Percentiles rank a stretch among this genome's conserved stretches.
These are phyloP conservation scores for Leptosomus discolor DNA, from an alignment of 2,113 vertebrate species.

Conservation along the genomic window DNA sequence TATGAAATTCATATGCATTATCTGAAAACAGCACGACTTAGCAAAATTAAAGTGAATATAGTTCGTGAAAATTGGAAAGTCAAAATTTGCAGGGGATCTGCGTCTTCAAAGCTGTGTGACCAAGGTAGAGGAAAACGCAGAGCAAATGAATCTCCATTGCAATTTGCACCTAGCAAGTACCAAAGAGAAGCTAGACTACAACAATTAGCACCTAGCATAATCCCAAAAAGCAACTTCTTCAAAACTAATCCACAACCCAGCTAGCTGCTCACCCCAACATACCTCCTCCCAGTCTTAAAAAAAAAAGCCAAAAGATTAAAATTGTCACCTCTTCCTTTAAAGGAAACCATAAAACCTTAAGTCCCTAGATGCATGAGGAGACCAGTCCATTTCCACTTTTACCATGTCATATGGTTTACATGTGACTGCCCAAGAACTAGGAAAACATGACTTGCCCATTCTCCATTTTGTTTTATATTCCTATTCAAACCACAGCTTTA, in stretches of 20 bases:
- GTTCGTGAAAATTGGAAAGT: background rate
- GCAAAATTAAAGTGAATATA: background rate
- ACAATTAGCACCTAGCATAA: slow-evolving; percentile 38
- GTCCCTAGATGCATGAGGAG: background rate
- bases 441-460: background rate
- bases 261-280: background rate
- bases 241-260: background rate
- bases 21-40: background rate
- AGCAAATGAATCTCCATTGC: background rate
- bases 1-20: background rate
- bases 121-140: background rate
- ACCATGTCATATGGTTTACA: background rate
- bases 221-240: background rate
- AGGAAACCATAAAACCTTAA: background rate
- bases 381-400: background rate
- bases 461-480: background rate
- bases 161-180: slow-evolving; percentile 29
- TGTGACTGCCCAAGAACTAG: background rate
- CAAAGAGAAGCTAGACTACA: background rate
- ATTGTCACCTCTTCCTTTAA: background rate
- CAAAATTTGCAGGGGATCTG: background rate
- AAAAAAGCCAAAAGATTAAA: background rate
- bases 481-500: background rate
- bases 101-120: slow-evolving; percentile 8
- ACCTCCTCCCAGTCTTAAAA: background rate